These are phyloP conservation scores for Tetropium fuscum DNA, from an alignment of 2,888 invertebrate genomes.

Conservation along the genomic window DNA sequence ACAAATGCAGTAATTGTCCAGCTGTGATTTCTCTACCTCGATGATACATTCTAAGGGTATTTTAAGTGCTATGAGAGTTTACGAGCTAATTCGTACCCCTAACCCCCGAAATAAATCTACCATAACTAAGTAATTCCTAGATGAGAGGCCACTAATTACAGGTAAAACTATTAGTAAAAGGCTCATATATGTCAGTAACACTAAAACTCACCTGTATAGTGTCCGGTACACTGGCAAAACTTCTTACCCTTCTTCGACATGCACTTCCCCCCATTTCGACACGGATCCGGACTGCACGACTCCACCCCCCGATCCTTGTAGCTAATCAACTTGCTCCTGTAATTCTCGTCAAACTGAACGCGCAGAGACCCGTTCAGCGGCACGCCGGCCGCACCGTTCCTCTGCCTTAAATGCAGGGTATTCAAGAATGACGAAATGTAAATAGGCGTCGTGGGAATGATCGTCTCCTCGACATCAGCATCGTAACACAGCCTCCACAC, in stretches of 20 bases:
- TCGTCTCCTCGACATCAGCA: slow-evolving; percentile 55
- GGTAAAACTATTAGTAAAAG: too few species aligned
- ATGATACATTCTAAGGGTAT: too few species aligned
- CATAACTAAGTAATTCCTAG: too few species aligned
- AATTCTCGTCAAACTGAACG: slow-evolving; percentile 74
- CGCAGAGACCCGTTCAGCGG: slow-evolving; percentile 73
- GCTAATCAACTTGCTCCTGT: slow-evolving; percentile 73
- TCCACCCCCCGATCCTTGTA: slow-evolving; percentile 73
- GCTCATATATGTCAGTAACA: too few species aligned
- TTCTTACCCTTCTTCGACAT: slow-evolving; percentile 70
- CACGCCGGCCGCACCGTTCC: slow-evolving; percentile 65
- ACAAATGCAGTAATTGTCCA: too few species aligned
- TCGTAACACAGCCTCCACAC: slow-evolving; percentile 75
- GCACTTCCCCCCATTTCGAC: slow-evolving; percentile 78
- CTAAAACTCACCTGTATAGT: slow-evolving; percentile 82
- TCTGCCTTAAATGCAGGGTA: slow-evolving; percentile 73
- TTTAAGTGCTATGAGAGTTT: too few species aligned
- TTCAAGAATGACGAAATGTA: slow-evolving; percentile 78
- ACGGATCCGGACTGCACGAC: slow-evolving; percentile 80
- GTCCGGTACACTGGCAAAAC: slow-evolving; percentile 78
- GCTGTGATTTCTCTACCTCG: too few species aligned
- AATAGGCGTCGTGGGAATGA: slow-evolving; percentile 63
- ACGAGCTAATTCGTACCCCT: too few species aligned
- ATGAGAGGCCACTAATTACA: too few species aligned
- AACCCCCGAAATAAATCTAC: too few species aligned